Evolutionary conservation across 2,888 invertebrate genomes (phyloP).

Genomic region (Andrena hattorfiana): DNA sequence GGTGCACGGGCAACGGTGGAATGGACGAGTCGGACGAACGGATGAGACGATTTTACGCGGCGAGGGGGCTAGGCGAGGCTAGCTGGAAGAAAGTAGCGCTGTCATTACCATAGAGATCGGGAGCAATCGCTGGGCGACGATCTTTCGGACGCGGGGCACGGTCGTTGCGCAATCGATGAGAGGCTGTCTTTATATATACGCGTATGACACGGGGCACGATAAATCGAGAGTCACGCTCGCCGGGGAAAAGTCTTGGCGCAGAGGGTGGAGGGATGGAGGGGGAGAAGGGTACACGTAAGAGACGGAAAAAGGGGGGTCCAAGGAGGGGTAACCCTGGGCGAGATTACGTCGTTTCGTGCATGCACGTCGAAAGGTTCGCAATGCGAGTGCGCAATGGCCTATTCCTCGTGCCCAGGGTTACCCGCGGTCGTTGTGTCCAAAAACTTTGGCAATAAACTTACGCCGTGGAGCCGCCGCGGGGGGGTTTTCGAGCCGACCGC

Average conservation of each 20-base stretch:
- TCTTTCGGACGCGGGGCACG: neutral
- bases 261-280: neutral
- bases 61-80: no score
- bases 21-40: neutral
- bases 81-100: neutral
- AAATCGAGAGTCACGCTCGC: slow-evolving; percentile 31
- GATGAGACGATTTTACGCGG: neutral
- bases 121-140: neutral
- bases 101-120: neutral
- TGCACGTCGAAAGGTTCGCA: slow-evolving; percentile 69
- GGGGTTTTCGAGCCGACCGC: slow-evolving; percentile 27
- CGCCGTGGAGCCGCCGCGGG: slow-evolving; percentile 72
- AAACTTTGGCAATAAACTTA: slow-evolving; percentile 85
- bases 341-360: slow-evolving; percentile 67
- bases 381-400: slow-evolving; percentile 71
- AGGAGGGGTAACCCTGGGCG: slow-evolving; percentile 42
- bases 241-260: slow-evolving; percentile 34
- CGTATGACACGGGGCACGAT: slow-evolving; percentile 10
- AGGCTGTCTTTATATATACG: neutral
- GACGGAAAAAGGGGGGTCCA: neutral
- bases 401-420: slow-evolving; percentile 80
- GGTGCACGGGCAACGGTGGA: slow-evolving; percentile 37
- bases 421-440: slow-evolving; percentile 84
- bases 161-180: slow-evolving; percentile 33
- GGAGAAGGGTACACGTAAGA: slow-evolving; percentile 31